These are phyloP conservation scores for Panorpa germanica DNA, from an alignment of 2,888 invertebrate species.

Conservation along the genomic window DNA sequence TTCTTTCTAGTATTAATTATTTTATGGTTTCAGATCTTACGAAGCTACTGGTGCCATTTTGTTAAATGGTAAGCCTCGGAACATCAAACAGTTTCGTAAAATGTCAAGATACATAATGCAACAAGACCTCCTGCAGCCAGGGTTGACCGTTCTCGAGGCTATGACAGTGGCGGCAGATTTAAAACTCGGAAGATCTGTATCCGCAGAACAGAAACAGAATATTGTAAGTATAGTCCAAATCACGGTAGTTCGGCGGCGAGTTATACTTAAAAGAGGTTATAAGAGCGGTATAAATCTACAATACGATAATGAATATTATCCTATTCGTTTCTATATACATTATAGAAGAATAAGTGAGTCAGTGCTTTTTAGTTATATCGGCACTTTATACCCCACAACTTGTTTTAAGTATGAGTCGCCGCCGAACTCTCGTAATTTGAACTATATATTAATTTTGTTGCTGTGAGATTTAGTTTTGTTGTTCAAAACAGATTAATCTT, in stretches of 20 bases:
- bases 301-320: too few relatives aligned
- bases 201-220: slow-evolving; percentile 39
- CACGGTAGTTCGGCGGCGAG: neutral
- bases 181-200: slow-evolving; percentile 53
- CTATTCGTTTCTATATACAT: too few relatives aligned
- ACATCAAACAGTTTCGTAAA: slow-evolving; percentile 63
- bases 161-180: slow-evolving; percentile 81
- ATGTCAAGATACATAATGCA: slow-evolving; percentile 95
- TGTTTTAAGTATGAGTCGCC: too few relatives aligned
- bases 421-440: too few relatives aligned
- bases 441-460: slow-evolving; percentile 1
- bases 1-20: slow-evolving; percentile 11
- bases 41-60: slow-evolving; percentile 54
- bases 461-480: neutral
- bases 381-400: too few relatives aligned
- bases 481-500: slow-evolving; percentile 13
- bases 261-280: neutral
- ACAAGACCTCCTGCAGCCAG: slow-evolving; percentile 67
- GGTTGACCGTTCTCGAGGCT: slow-evolving; percentile 71
- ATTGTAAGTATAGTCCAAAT: slow-evolving; percentile 34
- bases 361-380: too few relatives aligned
- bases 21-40: slow-evolving; percentile 45
- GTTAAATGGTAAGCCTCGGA: slow-evolving; percentile 59
- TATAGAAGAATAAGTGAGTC: too few relatives aligned
- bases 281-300: neutral